Evolutionary conservation across 2,888 invertebrate genomes (phyloP).

Genomic region (Noctuana brunneofusca): DNA sequence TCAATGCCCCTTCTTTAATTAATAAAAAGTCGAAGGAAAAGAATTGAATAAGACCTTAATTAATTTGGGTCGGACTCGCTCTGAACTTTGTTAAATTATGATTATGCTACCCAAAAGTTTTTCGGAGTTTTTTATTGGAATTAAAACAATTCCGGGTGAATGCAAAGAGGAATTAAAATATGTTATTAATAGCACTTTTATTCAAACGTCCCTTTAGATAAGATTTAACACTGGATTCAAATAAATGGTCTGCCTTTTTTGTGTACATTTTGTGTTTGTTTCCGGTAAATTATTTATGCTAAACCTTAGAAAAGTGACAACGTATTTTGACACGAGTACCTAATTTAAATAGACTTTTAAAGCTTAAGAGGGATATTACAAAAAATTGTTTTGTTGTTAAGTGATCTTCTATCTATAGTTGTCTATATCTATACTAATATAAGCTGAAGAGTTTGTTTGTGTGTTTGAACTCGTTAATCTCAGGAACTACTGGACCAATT

Average conservation of each 20-base stretch:
- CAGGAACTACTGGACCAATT: too few relatives aligned
- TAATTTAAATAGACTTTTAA: too few relatives aligned
- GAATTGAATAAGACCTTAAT: constrained; percentile 76
- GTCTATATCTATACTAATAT: too few relatives aligned
- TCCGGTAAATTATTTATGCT: too few relatives aligned
- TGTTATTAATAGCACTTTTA: constrained; percentile 23
- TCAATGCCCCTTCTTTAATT: constrained; percentile 79
- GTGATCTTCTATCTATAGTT: too few relatives aligned
- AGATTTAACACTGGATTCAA: constrained; percentile 1
- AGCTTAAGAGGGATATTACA: too few relatives aligned
- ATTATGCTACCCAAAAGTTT: constrained; percentile 60
- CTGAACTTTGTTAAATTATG: constrained; percentile 68
- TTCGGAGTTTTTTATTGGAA: constrained; percentile 48
- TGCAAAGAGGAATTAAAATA: constrained; percentile 33
- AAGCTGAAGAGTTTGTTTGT: too few relatives aligned
- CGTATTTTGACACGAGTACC: too few relatives aligned
- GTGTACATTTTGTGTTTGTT: too few relatives aligned
- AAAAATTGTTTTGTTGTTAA: too few relatives aligned
- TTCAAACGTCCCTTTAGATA: constrained; percentile 5
- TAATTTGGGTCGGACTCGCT: constrained; percentile 65
- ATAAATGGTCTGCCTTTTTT: constrained; percentile 3
- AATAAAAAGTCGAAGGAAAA: constrained; percentile 69
- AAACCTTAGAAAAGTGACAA: too few relatives aligned
- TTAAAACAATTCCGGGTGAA: constrained; percentile 38
- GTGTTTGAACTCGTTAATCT: too few relatives aligned